phyloP scores from a whole-genome alignment of 2,113 vertebrate species.

The Pseudorhombus dupliciocellatus region DNA sequence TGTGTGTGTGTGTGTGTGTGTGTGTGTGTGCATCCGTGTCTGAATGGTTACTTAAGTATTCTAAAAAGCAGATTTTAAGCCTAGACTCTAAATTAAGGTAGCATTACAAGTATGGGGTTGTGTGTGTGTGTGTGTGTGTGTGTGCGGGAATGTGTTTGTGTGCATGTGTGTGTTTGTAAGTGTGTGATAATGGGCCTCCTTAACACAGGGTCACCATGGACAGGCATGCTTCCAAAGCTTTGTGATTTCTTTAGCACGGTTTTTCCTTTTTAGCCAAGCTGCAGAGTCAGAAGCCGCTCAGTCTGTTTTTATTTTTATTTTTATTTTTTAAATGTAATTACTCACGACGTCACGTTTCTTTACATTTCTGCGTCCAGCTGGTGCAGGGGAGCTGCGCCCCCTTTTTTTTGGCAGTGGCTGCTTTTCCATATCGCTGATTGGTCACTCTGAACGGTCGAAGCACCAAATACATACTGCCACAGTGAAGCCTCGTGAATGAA shows the following conservation, averaged over 20 bases:
- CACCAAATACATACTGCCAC: slow-evolving; percentile 62
- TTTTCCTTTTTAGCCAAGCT: slow-evolving; percentile 69
- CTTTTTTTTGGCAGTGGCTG: slow-evolving; percentile 58
- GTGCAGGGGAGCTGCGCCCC: slow-evolving; percentile 39
- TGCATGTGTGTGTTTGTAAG: slow-evolving; percentile 15
- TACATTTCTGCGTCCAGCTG: slow-evolving; percentile 26
- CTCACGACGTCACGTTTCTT: slow-evolving; percentile 35
- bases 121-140: slow-evolving; percentile 1
- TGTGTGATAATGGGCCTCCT: slow-evolving; percentile 72
- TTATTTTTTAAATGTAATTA: too few relatives aligned
- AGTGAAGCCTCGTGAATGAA: slow-evolving; percentile 32
- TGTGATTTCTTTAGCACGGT: slow-evolving; percentile 68
- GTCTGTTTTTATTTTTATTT: slow-evolving; percentile 14
- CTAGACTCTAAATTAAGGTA: slow-evolving; percentile 80
- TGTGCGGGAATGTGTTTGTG: background rate
- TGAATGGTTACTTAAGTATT: slow-evolving; percentile 70
- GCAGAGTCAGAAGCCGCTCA: slow-evolving; percentile 58
- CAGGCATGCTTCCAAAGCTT: slow-evolving; percentile 81
- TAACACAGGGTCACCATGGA: slow-evolving; percentile 76
- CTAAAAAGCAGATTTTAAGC: slow-evolving; percentile 79
- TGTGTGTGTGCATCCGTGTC: slow-evolving; percentile 26
- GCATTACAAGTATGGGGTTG: slow-evolving; percentile 73
- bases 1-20: slow-evolving; percentile 40
- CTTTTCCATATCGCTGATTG: slow-evolving; percentile 54
- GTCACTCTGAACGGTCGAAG: slow-evolving; percentile 63